Conservation (phyloP, 2,113 vertebrate species). For the Egretta garzetta region DNA sequence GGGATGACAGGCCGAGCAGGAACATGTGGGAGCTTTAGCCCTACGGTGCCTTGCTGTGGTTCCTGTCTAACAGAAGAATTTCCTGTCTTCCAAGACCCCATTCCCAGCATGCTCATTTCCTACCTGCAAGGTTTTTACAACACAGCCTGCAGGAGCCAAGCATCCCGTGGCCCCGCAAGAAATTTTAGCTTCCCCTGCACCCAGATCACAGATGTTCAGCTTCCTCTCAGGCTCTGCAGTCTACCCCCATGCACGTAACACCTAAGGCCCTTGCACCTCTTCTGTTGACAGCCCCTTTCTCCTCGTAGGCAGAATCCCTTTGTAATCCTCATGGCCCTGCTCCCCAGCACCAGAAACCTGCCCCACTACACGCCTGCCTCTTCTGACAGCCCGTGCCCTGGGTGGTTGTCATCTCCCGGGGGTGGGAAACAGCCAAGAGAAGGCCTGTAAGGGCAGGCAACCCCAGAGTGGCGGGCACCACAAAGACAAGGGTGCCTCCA, state of each 20-base stretch:
- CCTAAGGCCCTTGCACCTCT: background rate
- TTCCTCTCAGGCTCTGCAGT: background rate
- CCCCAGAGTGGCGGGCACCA: background rate
- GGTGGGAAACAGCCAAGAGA: background rate
- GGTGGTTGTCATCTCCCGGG: background rate
- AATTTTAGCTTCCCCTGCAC: background rate
- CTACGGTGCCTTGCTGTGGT: background rate
- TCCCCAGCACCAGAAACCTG: background rate
- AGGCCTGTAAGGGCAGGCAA: background rate
- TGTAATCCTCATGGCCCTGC: background rate
- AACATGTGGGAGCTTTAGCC: background rate
- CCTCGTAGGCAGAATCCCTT: background rate
- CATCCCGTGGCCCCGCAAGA: fast-evolving
- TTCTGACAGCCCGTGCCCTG: background rate
- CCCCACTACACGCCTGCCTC: background rate
- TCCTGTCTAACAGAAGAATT: background rate
- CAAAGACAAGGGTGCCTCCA: background rate
- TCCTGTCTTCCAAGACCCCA: background rate
- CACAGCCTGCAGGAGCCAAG: background rate
- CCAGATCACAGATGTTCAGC: background rate
- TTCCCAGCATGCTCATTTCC: background rate
- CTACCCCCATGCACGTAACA: background rate
- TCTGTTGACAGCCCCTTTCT: background rate
- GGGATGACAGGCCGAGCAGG: background rate
- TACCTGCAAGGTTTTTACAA: background rate